phyloP scores from a whole-genome alignment of 1,140 invertebrate genomes.

The Drosophila takahashii region DNA sequence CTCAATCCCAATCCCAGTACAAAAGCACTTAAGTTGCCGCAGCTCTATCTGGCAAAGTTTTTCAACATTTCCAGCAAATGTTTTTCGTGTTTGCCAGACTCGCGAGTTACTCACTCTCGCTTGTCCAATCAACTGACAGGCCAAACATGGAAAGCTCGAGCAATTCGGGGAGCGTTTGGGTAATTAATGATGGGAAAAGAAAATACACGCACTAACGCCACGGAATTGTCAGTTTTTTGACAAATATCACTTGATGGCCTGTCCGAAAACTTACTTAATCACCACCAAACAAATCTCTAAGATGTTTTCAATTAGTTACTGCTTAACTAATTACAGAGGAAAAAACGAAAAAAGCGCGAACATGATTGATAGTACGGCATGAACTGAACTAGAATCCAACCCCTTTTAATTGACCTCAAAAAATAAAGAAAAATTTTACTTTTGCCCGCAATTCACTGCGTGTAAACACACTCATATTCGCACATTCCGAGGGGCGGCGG shows the following conservation, averaged over 20 bases:
- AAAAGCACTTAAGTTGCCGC: slow-evolving; percentile 54
- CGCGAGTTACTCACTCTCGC: slow-evolving; percentile 10
- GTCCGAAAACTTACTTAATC: slow-evolving; percentile 66
- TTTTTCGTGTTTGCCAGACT: slow-evolving; percentile 44
- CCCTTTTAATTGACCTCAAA: slow-evolving; percentile 50
- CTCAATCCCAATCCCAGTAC: slow-evolving; percentile 11
- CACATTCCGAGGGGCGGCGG: not conserved
- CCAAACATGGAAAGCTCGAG: slow-evolving; percentile 23
- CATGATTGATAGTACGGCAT: slow-evolving; percentile 44
- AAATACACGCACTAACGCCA: slow-evolving; percentile 29
- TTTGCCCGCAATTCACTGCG: slow-evolving; percentile 23
- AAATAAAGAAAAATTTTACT: slow-evolving; percentile 13
- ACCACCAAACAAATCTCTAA: slow-evolving; percentile 64
- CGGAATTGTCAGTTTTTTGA: slow-evolving; percentile 66
- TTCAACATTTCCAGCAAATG: slow-evolving; percentile 47
- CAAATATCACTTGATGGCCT: slow-evolving; percentile 63
- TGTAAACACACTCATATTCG: slow-evolving; percentile 37
- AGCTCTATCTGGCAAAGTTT: slow-evolving; percentile 30
- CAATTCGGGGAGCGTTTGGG: slow-evolving; percentile 36
- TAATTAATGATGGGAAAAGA: slow-evolving; percentile 66
- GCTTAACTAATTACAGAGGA: slow-evolving; percentile 69
- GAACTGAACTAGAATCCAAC: not conserved
- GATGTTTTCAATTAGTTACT: slow-evolving; percentile 72
- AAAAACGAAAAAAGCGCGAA: slow-evolving; percentile 18
- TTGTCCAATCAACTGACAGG: slow-evolving; percentile 48